Conservation (phyloP, 2,113 vertebrate species). For the Heloderma charlesbogerti region DNA sequence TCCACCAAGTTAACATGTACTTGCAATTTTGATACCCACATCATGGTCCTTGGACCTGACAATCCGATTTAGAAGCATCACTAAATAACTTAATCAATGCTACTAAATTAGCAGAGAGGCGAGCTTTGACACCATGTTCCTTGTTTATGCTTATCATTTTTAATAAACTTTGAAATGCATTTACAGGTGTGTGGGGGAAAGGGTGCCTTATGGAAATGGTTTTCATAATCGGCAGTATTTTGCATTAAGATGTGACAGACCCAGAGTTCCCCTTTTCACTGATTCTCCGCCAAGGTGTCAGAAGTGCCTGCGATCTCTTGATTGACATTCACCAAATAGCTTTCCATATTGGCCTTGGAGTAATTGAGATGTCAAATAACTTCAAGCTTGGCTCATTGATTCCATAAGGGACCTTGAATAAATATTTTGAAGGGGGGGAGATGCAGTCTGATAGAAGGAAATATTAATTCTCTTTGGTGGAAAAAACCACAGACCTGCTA, state of each 20-base stretch:
- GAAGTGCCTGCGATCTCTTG: constrained; percentile 76
- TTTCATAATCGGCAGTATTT: constrained; percentile 66
- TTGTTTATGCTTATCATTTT: constrained; percentile 82
- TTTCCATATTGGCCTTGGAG: constrained; percentile 87
- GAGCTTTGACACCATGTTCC: constrained; percentile 72
- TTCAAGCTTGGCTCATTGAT: constrained; percentile 84
- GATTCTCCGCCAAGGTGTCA: constrained; percentile 71
- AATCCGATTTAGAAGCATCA: constrained; percentile 79
- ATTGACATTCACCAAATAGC: constrained; percentile 92
- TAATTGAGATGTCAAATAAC: constrained; percentile 97
- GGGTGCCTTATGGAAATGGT: constrained; percentile 71
- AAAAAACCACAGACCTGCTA: neutral
- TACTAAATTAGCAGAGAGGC: constrained; percentile 74
- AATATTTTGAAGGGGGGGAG: constrained; percentile 85
- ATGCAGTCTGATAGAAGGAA: constrained; percentile 39
- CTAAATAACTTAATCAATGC: constrained; percentile 83
- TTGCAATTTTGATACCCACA: constrained; percentile 40
- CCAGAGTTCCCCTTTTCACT: constrained; percentile 70
- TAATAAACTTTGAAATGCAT: constrained; percentile 77
- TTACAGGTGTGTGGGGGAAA: constrained; percentile 75
- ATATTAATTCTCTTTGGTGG: constrained; percentile 89
- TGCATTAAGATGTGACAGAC: constrained; percentile 78
- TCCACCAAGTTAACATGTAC: constrained; percentile 46
- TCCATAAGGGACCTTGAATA: constrained; percentile 83
- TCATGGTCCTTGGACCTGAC: constrained; percentile 67